A percentile compares a stretch with the other conserved stretches of the same genome.
Conservation (phyloP, 2,113 vertebrate species). For the Sapajus apella region DNA sequence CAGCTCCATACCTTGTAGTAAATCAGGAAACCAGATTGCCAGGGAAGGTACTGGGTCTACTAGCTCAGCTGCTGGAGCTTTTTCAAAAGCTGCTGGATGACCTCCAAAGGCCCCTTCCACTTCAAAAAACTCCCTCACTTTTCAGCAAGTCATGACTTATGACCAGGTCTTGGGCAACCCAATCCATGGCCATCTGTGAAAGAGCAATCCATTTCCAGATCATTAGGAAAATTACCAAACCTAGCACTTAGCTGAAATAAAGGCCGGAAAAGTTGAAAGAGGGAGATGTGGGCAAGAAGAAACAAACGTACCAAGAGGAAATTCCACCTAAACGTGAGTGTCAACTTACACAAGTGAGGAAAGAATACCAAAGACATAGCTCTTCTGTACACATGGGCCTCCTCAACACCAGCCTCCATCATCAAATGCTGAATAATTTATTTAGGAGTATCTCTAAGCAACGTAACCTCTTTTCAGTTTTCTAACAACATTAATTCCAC, state of each 20-base stretch:
- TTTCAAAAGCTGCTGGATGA: slow-evolving; percentile 45
- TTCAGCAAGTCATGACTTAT: slow-evolving; percentile 47
- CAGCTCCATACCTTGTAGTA: slow-evolving; percentile 23
- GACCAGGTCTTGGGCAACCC: slow-evolving; percentile 29
- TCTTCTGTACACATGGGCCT: fast-evolving
- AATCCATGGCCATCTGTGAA: slow-evolving; percentile 29
- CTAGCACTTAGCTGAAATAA: slow-evolving; percentile 46
- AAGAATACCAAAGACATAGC: neutral
- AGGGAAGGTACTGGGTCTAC: slow-evolving; percentile 11
- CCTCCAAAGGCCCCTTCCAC: slow-evolving; percentile 40
- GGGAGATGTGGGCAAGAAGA: neutral
- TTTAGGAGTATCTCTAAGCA: neutral
- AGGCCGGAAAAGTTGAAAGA: slow-evolving; percentile 18
- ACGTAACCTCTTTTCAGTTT: neutral
- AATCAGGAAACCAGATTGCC: slow-evolving; percentile 12
- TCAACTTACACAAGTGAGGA: neutral
- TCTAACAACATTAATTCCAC: neutral
- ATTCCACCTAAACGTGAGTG: neutral
- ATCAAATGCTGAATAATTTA: neutral
- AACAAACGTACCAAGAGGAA: slow-evolving; percentile 3
- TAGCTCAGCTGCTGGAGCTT: neutral
- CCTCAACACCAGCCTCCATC: fast-evolving
- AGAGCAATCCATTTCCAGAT: slow-evolving; percentile 6
- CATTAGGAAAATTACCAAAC: slow-evolving; percentile 53
- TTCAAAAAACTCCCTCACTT: slow-evolving; percentile 24